Evolutionary conservation across 2,113 vertebrate genomes (phyloP).

Genomic region (Phalacrocorax pelagicus): DNA sequence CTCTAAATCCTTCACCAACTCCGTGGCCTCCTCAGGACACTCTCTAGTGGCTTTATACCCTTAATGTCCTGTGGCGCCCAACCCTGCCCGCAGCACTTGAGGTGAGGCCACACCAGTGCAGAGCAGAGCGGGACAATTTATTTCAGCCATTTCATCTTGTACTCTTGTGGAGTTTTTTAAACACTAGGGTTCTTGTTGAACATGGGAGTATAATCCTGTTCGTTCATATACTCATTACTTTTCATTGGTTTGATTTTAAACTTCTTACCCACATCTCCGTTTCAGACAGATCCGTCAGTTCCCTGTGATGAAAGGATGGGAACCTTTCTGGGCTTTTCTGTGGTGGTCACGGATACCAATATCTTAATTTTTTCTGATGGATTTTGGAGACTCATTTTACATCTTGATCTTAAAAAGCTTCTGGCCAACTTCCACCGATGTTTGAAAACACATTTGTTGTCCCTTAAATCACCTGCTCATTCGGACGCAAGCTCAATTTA

Average conservation of each 20-base stretch:
- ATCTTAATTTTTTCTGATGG: not conserved
- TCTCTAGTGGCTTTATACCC: no score
- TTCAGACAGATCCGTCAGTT: not conserved
- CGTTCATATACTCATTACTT: not conserved
- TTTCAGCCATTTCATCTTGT: not conserved
- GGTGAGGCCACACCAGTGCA: no score
- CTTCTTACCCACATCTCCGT: not conserved
- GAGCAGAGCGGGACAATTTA: no score
- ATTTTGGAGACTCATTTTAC: not conserved
- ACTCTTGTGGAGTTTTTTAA: not conserved
- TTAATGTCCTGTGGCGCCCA: no score
- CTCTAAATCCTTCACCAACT: no score
- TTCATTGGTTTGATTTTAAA: not conserved
- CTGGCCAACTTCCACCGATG: not conserved
- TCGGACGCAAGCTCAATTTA: not conserved
- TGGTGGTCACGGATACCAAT: not conserved
- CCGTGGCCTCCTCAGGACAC: no score
- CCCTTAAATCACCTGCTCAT: not conserved
- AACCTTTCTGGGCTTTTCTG: not conserved
- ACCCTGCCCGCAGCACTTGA: no score
- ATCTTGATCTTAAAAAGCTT: not conserved
- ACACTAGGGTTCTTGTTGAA: not conserved
- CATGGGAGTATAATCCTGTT: not conserved
- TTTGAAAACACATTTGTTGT: not conserved
- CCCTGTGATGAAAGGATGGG: no score